phyloP scores from a whole-genome alignment of 1,140 invertebrate genomes.

The Neelides sp. region DNA sequence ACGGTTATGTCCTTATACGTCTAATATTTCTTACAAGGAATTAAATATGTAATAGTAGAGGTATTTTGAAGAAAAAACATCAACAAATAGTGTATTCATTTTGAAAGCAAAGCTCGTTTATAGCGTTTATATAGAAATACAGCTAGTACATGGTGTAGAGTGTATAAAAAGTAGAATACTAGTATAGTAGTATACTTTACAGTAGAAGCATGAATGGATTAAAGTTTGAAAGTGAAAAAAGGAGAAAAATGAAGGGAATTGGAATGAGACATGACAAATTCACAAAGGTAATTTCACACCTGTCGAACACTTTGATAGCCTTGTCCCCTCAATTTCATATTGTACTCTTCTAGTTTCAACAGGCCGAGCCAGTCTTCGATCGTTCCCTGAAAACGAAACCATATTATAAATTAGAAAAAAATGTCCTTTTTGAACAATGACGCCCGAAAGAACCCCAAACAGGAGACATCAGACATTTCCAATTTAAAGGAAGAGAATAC shows the following conservation, averaged over 20 bases:
- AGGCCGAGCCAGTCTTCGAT: constrained; percentile 86
- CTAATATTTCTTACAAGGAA: no score
- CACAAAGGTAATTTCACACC: constrained; percentile 38
- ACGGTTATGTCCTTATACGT: no score
- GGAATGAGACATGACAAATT: constrained; percentile 7
- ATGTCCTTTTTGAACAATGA: no score
- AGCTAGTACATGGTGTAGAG: no score
- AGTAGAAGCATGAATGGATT: constrained; percentile 1
- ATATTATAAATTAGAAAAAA: background rate
- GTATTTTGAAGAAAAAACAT: no score
- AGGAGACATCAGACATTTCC: no score
- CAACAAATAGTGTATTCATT: no score
- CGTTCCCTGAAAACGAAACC: constrained; percentile 50
- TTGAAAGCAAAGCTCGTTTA: no score
- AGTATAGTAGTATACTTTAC: background rate
- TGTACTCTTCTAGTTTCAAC: constrained; percentile 81
- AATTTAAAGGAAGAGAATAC: no score
- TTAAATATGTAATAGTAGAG: no score
- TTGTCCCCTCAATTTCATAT: constrained; percentile 71
- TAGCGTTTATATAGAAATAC: no score
- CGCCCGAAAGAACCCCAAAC: constrained; percentile 4
- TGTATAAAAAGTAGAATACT: no score
- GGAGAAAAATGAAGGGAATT: constrained; percentile 12
- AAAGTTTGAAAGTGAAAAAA: constrained; percentile 2
- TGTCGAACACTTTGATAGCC: constrained; percentile 87